Conservation (phyloP, 1,140 invertebrate genomes). For the Drosophila sulfurigaster region DNA sequence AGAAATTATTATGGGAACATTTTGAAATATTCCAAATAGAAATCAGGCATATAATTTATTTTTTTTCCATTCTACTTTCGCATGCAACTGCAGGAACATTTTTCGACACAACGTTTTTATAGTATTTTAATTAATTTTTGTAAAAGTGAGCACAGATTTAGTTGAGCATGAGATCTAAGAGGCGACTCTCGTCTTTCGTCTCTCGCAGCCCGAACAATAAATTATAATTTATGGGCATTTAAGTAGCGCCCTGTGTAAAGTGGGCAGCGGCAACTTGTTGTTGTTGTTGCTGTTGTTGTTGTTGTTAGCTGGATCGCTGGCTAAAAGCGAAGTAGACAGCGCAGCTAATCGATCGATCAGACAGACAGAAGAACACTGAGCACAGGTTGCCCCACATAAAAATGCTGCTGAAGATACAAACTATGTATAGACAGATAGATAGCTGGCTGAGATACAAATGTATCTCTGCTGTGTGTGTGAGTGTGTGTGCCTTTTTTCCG, state of each 20-base stretch:
- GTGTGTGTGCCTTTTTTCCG: slow-evolving; percentile 45
- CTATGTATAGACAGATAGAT: slow-evolving; percentile 13
- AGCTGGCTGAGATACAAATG: slow-evolving; percentile 53
- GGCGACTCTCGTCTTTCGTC: slow-evolving; percentile 20
- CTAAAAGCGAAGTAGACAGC: slow-evolving; percentile 64
- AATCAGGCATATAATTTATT: not conserved
- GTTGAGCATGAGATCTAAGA: slow-evolving; percentile 4
- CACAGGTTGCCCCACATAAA: slow-evolving; percentile 74
- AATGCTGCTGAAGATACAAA: slow-evolving; percentile 20
- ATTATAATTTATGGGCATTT: slow-evolving; percentile 82
- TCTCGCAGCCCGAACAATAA: slow-evolving; percentile 58
- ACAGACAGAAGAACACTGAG: slow-evolving; percentile 10
- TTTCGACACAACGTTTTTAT: not conserved
- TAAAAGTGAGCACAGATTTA: not conserved
- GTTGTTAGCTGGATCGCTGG: slow-evolving; percentile 50
- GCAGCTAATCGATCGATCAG: slow-evolving; percentile 74
- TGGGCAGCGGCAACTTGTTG: slow-evolving; percentile 48
- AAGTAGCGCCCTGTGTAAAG: slow-evolving; percentile 69
- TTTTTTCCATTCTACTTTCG: not conserved
- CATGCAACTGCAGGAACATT: slow-evolving; percentile 4
- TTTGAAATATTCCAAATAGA: slow-evolving; percentile 1
- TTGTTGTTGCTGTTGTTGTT: slow-evolving; percentile 39
- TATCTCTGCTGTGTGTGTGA: slow-evolving; percentile 34
- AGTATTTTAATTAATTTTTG: slow-evolving; percentile 14
- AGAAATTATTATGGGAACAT: not conserved